Percentiles rank a stretch among this genome's conserved stretches.
phyloP scores from a whole-genome alignment of 2,797 vertebrate species.

The Scomberomorus guttatus region DNA sequence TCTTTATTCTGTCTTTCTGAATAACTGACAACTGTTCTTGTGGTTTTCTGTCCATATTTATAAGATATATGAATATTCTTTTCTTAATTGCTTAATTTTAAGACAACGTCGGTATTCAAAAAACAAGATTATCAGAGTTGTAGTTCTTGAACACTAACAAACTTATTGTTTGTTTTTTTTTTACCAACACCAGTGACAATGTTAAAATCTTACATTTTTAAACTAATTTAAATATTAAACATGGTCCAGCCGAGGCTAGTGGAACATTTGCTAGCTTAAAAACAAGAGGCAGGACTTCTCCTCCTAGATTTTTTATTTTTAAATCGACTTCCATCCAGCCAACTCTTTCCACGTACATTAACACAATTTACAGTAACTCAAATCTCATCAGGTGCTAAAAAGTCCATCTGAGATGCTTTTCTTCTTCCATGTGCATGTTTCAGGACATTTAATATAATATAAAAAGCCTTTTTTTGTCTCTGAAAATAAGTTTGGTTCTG shows the following conservation, averaged over 20 bases:
- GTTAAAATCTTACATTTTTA: not conserved
- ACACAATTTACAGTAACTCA: constrained; percentile 33
- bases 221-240: not conserved
- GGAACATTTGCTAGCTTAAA: constrained; percentile 14
- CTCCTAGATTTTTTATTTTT: constrained; percentile 21
- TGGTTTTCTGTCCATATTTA: not conserved
- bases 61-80: not conserved
- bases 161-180: too few species aligned
- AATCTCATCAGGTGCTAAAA: constrained; percentile 25
- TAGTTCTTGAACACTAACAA: not conserved
- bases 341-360: constrained; percentile 67
- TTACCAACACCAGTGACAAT: too few species aligned
- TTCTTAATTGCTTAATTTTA: not conserved
- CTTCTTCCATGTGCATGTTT: constrained; percentile 8
- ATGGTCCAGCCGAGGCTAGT: not conserved
- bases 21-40: not conserved
- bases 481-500: not conserved
- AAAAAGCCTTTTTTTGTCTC: constrained; percentile 38
- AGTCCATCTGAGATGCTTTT: constrained; percentile 27
- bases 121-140: not conserved
- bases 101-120: not conserved
- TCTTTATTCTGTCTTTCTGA: not conserved
- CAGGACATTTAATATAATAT: not conserved
- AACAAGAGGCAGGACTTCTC: not conserved
- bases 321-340: constrained; percentile 58